phyloP scores from a whole-genome alignment of 2,113 vertebrate genomes.

The Poecile atricapillus region DNA sequence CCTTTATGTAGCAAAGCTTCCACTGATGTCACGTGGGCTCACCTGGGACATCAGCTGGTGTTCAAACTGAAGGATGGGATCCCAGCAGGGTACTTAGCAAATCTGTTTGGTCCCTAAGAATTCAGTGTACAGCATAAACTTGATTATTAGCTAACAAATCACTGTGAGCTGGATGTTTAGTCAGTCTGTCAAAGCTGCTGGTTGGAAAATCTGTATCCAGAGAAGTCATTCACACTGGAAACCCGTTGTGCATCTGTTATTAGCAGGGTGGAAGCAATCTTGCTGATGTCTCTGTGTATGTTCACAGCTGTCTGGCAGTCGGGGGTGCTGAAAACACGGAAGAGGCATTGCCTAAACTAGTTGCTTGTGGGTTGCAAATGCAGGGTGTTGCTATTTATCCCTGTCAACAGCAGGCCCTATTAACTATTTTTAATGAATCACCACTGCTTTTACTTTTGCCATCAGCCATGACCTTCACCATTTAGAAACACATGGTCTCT shows the following conservation, averaged over 20 bases:
- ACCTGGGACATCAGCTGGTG: not conserved
- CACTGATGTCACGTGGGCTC: not conserved
- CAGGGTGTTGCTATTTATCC: conserved; percentile 70
- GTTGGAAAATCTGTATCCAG: conserved; percentile 18
- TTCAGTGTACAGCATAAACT: not conserved
- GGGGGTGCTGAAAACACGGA: not conserved
- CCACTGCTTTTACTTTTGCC: conserved; percentile 81
- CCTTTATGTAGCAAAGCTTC: not conserved
- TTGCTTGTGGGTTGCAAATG: conserved; percentile 57
- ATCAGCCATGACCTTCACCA: conserved; percentile 83
- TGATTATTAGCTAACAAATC: conserved; percentile 13
- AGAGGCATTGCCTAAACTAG: conserved; percentile 60
- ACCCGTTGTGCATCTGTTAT: not conserved
- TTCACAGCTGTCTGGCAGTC: conserved; percentile 37
- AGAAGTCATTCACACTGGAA: conserved; percentile 16
- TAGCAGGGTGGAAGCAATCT: conserved; percentile 34
- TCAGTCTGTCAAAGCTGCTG: not conserved
- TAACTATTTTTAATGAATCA: conserved; percentile 84
- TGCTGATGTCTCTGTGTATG: conserved; percentile 14
- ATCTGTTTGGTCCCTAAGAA: not conserved
- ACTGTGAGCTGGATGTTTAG: not conserved
- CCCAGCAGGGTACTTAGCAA: not conserved
- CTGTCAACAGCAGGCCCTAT: conserved; percentile 74
- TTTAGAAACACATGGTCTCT: conserved; percentile 79
- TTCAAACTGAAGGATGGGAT: not conserved